phyloP scores from a whole-genome alignment of 2,888 invertebrate genomes.

The Heliconius hortense region DNA sequence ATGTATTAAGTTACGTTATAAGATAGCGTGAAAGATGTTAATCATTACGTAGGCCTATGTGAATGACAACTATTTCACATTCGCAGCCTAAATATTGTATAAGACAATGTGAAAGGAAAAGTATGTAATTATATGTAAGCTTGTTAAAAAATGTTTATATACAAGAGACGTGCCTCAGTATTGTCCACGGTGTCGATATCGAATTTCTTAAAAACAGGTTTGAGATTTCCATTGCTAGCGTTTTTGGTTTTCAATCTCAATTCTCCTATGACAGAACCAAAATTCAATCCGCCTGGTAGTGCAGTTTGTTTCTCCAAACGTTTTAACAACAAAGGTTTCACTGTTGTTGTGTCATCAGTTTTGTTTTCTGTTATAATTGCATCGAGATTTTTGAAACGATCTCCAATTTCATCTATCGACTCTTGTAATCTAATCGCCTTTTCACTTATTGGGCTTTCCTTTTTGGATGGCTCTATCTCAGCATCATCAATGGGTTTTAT shows the following conservation, averaged over 20 bases:
- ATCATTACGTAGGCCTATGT: slow-evolving; percentile 41
- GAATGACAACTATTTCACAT: slow-evolving; percentile 32
- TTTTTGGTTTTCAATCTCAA: slow-evolving; percentile 72
- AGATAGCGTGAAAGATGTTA: slow-evolving; percentile 47
- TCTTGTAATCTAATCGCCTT: slow-evolving; percentile 55
- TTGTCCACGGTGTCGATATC: slow-evolving; percentile 59
- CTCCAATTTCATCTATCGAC: slow-evolving; percentile 58
- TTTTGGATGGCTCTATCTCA: slow-evolving; percentile 47
- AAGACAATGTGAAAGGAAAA: slow-evolving; percentile 14
- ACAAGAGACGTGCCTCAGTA: slow-evolving; percentile 61
- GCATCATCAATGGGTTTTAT: slow-evolving; percentile 46
- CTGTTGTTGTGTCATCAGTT: slow-evolving; percentile 46
- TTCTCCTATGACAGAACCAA: slow-evolving; percentile 76
- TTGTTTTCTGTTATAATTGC: slow-evolving; percentile 37
- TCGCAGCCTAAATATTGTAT: slow-evolving; percentile 34
- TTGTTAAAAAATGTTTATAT: slow-evolving; percentile 24
- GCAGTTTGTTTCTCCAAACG: slow-evolving; percentile 68
- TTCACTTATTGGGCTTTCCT: slow-evolving; percentile 50
- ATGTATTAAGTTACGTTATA: slow-evolving; percentile 30
- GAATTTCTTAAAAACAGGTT: slow-evolving; percentile 76
- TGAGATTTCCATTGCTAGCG: slow-evolving; percentile 62
- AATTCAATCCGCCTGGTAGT: slow-evolving; percentile 65
- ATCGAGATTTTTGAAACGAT: slow-evolving; percentile 56
- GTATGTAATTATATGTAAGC: slow-evolving; percentile 13
- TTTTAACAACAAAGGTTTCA: slow-evolving; percentile 57